Conservation (phyloP, 1,140 invertebrate genomes). For the Triops cancriformis region DNA sequence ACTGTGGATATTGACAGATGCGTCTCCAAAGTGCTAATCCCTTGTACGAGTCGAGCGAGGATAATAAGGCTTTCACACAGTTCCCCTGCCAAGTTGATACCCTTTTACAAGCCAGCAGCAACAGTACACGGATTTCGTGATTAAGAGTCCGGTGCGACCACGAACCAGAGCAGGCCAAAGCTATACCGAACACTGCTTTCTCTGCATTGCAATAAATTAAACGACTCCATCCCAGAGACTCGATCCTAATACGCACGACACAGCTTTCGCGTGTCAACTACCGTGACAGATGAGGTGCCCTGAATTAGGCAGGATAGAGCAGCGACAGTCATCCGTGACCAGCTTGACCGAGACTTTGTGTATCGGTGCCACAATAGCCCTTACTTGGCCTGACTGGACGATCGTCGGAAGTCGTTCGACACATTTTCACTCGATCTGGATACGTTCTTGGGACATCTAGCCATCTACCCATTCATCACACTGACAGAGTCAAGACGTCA, state of each 20-base stretch:
- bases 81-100: not conserved
- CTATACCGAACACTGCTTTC: not conserved
- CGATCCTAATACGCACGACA: not conserved
- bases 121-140: not conserved
- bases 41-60: not conserved
- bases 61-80: not conserved
- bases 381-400: not conserved
- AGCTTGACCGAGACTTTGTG: not conserved
- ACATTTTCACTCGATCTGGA: not conserved
- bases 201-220: not conserved
- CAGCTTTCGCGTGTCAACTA: not conserved
- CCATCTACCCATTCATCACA: not conserved
- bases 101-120: not conserved
- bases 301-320: not conserved
- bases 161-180: not conserved
- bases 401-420: not conserved
- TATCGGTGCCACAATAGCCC: not conserved
- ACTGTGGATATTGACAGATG: not conserved
- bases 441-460: not conserved
- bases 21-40: conserved; percentile 3
- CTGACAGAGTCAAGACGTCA: not conserved
- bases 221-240: not conserved
- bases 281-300: not conserved
- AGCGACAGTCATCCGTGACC: not conserved
- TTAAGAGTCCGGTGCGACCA: not conserved